Base-by-base conservation (phyloP, 2,888 invertebrate genomes). In the Fragum sueziense region DNA sequence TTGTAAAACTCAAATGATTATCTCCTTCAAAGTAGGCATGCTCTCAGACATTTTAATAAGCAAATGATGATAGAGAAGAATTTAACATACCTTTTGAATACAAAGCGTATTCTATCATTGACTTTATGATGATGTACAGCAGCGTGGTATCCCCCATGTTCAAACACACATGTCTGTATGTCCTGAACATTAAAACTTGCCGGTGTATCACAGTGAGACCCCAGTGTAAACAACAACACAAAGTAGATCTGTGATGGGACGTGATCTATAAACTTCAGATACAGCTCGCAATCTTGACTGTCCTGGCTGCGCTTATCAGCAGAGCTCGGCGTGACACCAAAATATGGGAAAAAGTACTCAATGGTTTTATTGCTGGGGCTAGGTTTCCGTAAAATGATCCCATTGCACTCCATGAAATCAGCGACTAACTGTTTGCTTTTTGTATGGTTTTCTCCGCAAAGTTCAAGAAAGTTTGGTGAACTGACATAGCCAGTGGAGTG, bases 281-380 rank as follows among this genome's bases (percentile, higher is more conserved):
- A 84, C n/a, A 87, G 68, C 65, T 80, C 82, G 22, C 61, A 75
- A 29, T 85, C 84, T 51, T 77, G 70, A 37, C 70, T 75, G 4
- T 82, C 83, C 11, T 73, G 20, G 11, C 27, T 20, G 9, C 2
- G 6, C 67, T 68, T 61, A 20, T 80, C 77, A 14, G 72, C 57
- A 9, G 69, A 67, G 37, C 77, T 81, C 0, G 79, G 74, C 14
- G 84, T 72, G 14, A 78, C 69, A 0, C 80, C 62, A 68, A 87
- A 85, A 79, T 86, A 86, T 11, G 87, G 87, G 34, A 86, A 68
- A 69, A 85, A 85, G 51, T 82, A 85, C 20, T 86, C 84, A 69
- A 20, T 57, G 52, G 3, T 34, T 67, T 41, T 68, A 17, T 29
- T 11, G 11, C 11, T 41, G 27, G 62, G n/a, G n/a, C 57, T 62